Percentiles rank a stretch among this genome's conserved stretches.
Evolutionary conservation across 2,888 invertebrate species (phyloP).

Genomic region (Anthrax anthrax): DNA sequence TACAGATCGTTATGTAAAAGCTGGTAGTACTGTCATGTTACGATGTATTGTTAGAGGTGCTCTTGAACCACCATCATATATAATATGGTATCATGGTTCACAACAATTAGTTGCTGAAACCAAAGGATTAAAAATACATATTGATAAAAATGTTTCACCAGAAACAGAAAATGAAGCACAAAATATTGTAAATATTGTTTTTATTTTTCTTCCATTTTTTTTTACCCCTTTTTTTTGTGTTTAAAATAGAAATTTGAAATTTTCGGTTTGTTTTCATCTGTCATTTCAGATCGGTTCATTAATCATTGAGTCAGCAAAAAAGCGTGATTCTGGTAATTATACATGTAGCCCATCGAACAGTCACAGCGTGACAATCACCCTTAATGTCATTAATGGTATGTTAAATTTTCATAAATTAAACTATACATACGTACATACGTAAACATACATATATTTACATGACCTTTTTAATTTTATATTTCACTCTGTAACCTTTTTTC

Average conservation of each 20-base stretch:
- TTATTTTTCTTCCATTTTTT: too few species aligned
- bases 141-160: conserved; percentile 28
- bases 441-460: too few species aligned
- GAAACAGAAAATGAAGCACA: conserved; percentile 21
- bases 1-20: conserved; percentile 80
- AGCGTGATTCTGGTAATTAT: conserved; percentile 56
- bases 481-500: too few species aligned
- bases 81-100: conserved; percentile 76
- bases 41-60: conserved; percentile 84
- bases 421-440: too few species aligned
- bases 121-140: conserved; percentile 30
- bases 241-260: too few species aligned
- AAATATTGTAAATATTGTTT: conserved; percentile 27
- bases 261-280: too few species aligned
- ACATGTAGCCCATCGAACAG: conserved; percentile 91
- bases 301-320: conserved; percentile 35
- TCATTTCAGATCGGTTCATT: conserved; percentile 32
- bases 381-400: conserved; percentile 85
- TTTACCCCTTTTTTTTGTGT: too few species aligned
- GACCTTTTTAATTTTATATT: too few species aligned
- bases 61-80: conserved; percentile 80
- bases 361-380: conserved; percentile 74
- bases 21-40: conserved; percentile 75
- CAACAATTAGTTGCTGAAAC: conserved; percentile 30
- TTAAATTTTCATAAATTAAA: too few species aligned